phyloP scores from a whole-genome alignment of 2,113 vertebrate genomes.

The Gallinago media region DNA sequence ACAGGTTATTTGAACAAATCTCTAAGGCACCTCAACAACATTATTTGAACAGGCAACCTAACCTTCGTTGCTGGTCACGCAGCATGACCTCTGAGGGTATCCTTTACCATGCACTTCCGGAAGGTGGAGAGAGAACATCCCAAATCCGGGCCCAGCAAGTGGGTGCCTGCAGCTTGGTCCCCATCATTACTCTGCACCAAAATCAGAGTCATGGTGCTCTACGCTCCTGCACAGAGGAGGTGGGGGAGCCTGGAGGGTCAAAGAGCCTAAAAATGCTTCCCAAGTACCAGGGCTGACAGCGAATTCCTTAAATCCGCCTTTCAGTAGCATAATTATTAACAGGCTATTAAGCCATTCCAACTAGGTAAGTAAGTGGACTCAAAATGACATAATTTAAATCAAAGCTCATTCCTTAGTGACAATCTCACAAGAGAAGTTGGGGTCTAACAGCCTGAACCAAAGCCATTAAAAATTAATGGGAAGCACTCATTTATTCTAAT shows the following conservation, averaged over 20 bases:
- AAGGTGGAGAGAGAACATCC: background rate
- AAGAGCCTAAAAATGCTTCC: background rate
- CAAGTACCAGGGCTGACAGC: background rate
- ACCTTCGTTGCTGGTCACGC: background rate
- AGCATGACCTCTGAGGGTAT: fast-evolving
- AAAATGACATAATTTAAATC: background rate
- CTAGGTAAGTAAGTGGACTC: background rate
- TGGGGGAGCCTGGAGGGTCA: no score
- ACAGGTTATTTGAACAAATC: background rate
- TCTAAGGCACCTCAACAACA: background rate
- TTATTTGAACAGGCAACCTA: background rate
- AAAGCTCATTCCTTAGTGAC: background rate
- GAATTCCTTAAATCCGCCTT: background rate
- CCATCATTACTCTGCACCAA: background rate
- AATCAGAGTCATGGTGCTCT: background rate
- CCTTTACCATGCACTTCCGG: background rate
- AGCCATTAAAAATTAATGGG: background rate
- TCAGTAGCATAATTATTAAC: background rate
- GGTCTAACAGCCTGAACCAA: background rate
- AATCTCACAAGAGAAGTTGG: background rate
- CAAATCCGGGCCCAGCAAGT: background rate
- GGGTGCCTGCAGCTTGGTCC: background rate
- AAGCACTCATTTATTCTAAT: background rate
- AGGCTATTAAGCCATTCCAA: background rate
- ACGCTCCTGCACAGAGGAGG: background rate